phyloP scores from a whole-genome alignment of 2,888 invertebrate species.

The Synergus gifuensis region DNA sequence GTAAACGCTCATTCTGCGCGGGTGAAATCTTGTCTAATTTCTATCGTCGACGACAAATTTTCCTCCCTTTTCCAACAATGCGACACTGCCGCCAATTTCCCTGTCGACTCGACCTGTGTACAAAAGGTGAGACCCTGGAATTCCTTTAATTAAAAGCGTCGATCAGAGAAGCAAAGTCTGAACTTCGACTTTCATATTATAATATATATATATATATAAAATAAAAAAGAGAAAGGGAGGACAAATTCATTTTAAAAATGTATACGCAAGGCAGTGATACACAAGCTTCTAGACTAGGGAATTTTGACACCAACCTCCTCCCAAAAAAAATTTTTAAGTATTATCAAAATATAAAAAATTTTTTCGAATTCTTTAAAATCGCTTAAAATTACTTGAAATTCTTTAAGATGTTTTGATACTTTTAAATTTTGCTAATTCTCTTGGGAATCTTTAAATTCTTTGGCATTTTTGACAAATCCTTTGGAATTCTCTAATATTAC shows the following conservation, averaged over 20 bases:
- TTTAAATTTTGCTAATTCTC: neutral
- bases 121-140: conserved; percentile 35
- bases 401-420: too few relatives aligned
- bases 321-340: too few relatives aligned
- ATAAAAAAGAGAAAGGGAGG: neutral
- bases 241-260: neutral
- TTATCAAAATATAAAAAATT: too few relatives aligned
- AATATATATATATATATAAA: neutral
- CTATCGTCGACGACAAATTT: conserved; percentile 44
- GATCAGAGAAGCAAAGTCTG: conserved; percentile 29
- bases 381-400: neutral
- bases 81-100: conserved; percentile 35
- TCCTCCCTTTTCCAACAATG: conserved; percentile 27
- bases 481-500: too few relatives aligned
- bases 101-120: conserved; percentile 24
- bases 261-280: neutral
- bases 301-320: too few relatives aligned
- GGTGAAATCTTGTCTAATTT: conserved; percentile 63
- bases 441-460: too few relatives aligned
- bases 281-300: too few relatives aligned
- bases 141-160: conserved; percentile 40
- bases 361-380: neutral
- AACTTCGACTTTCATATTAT: neutral
- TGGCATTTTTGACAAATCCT: too few relatives aligned
- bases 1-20: conserved; percentile 51